Evolutionary conservation across 2,888 invertebrate genomes (phyloP).

Genomic region (Cataglyphis rosenhaueri): DNA sequence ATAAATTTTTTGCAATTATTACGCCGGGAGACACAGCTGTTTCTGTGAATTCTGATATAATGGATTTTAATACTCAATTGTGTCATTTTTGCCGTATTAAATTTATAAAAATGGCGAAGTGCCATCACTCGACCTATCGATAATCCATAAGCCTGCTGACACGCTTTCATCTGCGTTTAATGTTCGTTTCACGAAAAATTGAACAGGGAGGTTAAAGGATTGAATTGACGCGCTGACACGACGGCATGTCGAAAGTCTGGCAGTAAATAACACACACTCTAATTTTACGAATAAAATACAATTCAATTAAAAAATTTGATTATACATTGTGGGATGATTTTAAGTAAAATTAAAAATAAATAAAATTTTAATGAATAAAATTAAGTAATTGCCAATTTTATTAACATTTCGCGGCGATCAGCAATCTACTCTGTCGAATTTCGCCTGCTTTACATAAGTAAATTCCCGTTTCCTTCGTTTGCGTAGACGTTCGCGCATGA

Average conservation of each 20-base stretch:
- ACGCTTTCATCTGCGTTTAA: conserved; percentile 6
- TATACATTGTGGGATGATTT: not conserved
- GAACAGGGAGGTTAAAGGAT: not conserved
- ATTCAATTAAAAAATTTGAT: not conserved
- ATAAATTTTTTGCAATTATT: not conserved
- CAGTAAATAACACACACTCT: not conserved
- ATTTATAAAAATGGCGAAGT: conserved; percentile 8
- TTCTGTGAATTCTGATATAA: conserved; percentile 5
- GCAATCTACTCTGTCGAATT: not conserved
- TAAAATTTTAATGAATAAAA: no score
- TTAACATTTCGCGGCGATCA: not conserved
- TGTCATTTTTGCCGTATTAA: conserved; percentile 13
- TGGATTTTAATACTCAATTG: conserved; percentile 2
- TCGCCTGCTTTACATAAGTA: conserved; percentile 12
- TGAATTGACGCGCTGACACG: conserved; percentile 3
- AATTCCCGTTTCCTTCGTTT: conserved; percentile 6
- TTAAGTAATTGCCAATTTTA: not conserved
- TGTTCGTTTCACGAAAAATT: conserved; percentile 4
- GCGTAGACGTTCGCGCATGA: conserved; percentile 15
- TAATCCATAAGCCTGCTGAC: conserved; percentile 8
- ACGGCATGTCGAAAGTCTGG: not conserved
- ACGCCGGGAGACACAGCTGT: not conserved
- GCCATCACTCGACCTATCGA: not conserved
- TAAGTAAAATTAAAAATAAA: not conserved
- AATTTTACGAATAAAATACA: not conserved